Conservation (phyloP, 2,888 invertebrate genomes). For the Drosophila birchii region DNA sequence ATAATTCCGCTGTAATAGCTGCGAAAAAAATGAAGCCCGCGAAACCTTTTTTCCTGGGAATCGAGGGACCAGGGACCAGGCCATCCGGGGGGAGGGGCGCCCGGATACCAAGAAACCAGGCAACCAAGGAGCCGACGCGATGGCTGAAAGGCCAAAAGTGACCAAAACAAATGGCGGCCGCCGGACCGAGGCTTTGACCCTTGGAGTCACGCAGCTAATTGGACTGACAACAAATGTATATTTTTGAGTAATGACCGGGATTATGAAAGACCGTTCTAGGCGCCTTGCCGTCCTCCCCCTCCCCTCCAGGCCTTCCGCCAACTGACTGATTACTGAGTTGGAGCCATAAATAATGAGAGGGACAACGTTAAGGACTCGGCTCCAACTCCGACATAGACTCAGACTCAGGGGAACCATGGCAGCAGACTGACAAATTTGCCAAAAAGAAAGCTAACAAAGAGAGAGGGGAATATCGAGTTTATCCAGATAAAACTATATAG, state of each 20-base stretch:
- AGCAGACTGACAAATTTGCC: slow-evolving; percentile 42
- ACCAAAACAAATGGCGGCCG: slow-evolving; percentile 70
- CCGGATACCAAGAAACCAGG: slow-evolving; percentile 15
- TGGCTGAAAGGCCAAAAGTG: slow-evolving; percentile 46
- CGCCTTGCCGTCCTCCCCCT: background rate
- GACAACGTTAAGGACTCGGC: background rate
- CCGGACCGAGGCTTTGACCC: slow-evolving; percentile 61
- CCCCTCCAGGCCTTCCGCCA: slow-evolving; percentile 52
- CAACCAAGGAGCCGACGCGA: slow-evolving; percentile 31
- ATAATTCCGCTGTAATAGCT: slow-evolving; percentile 75
- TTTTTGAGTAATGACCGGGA: slow-evolving; percentile 76
- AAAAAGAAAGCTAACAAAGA: background rate
- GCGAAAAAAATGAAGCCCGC: slow-evolving; percentile 62
- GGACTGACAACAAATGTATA: slow-evolving; percentile 76
- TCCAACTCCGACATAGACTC: background rate
- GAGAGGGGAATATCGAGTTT: slow-evolving; percentile 31
- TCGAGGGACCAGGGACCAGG: background rate
- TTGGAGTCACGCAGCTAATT: slow-evolving; percentile 77
- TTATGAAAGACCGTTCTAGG: slow-evolving; percentile 66
- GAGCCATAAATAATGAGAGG: slow-evolving; percentile 46
- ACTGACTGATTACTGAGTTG: slow-evolving; percentile 44
- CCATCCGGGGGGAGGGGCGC: too few species aligned
- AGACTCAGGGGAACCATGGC: slow-evolving; percentile 22
- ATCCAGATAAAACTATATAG: slow-evolving; percentile 52
- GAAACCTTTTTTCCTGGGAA: slow-evolving; percentile 29